A percentile compares a stretch with the other conserved stretches of the same genome.
These are phyloP conservation scores for Pteromalus puparum DNA, from an alignment of 1,140 invertebrate genomes.

Conservation along the genomic window DNA sequence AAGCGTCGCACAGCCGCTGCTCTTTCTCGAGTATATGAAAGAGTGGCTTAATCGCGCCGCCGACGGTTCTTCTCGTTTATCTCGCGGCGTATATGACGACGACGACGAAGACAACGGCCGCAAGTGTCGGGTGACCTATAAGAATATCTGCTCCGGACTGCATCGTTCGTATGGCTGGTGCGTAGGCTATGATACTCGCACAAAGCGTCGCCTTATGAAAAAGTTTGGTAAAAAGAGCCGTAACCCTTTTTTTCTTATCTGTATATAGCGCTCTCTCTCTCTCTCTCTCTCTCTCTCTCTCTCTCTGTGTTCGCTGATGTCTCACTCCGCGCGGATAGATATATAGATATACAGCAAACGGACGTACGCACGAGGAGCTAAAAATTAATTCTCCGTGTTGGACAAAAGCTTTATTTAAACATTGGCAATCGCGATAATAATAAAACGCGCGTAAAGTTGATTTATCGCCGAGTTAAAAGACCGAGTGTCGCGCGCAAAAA, in stretches of 20 bases:
- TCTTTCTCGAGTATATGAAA: conserved; percentile 16
- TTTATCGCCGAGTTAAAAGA: neutral
- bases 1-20: conserved; percentile 2
- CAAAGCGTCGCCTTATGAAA: neutral
- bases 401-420: neutral
- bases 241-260: neutral
- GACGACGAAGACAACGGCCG: neutral
- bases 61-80: conserved; percentile 38
- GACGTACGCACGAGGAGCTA: neutral
- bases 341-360: neutral
- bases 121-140: conserved; percentile 51
- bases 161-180: conserved; percentile 5
- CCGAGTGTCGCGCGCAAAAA: conserved; percentile 2
- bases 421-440: conserved; percentile 1
- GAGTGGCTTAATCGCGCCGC: conserved; percentile 34
- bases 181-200: neutral
- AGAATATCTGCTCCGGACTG: conserved; percentile 30
- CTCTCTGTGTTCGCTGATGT: neutral
- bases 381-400: neutral
- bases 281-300: neutral
- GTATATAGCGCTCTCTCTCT: neutral
- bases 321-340: neutral
- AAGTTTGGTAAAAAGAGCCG: neutral
- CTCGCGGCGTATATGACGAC: conserved; percentile 4
- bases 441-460: neutral